These are phyloP conservation scores for Drosophila anomelani DNA, from an alignment of 2,888 invertebrate genomes.

Conservation along the genomic window DNA sequence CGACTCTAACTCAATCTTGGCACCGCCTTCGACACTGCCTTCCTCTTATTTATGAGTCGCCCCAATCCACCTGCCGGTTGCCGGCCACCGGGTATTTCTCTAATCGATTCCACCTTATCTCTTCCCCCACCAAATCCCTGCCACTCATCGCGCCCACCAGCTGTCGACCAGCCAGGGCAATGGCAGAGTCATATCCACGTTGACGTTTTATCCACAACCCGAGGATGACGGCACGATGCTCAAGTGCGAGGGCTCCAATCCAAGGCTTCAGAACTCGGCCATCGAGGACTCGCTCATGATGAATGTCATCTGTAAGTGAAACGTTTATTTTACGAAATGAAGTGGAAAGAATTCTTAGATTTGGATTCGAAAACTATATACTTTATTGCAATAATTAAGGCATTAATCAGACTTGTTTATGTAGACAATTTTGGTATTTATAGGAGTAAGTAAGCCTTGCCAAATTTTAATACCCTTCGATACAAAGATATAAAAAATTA, in stretches of 20 bases:
- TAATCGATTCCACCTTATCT: conserved; percentile 74
- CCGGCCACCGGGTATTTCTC: conserved; percentile 63
- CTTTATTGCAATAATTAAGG: not conserved
- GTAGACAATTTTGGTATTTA: not conserved
- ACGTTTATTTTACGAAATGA: not conserved
- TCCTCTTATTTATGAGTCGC: conserved; percentile 66
- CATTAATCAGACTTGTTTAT: not conserved
- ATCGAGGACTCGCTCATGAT: conserved; percentile 93
- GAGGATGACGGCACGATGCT: conserved; percentile 94
- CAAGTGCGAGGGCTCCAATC: conserved; percentile 94
- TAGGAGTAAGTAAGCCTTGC: not conserved
- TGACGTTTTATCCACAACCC: conserved; percentile 92
- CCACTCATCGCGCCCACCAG: conserved; percentile 82
- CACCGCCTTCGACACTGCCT: not conserved
- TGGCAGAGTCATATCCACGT: conserved; percentile 90
- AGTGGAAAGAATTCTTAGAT: not conserved
- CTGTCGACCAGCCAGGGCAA: conserved; percentile 88
- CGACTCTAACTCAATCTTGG: conserved; percentile 25
- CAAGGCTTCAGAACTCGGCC: conserved; percentile 89
- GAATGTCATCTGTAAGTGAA: conserved; percentile 95
- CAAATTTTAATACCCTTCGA: not conserved
- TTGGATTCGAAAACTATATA: not conserved
- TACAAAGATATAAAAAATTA: not conserved
- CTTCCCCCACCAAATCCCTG: conserved; percentile 14
- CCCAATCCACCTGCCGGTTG: conserved; percentile 34